Conservation (phyloP, 2,797 vertebrate species). For the Nasua narica region DNA sequence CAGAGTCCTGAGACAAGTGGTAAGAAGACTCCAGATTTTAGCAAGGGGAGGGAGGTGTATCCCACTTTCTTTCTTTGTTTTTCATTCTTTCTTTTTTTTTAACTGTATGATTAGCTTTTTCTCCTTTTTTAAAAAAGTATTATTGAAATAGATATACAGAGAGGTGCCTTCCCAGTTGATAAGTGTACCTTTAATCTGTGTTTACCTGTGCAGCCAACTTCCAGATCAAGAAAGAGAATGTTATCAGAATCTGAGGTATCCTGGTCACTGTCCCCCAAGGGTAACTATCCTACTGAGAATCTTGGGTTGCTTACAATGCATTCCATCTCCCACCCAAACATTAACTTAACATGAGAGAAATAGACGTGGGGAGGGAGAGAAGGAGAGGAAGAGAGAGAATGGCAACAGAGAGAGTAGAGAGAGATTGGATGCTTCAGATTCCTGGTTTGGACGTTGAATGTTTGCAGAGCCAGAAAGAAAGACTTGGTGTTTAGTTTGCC, state of each 20-base stretch:
- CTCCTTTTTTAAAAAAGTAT: background rate
- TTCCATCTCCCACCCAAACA: background rate
- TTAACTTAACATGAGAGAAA: background rate
- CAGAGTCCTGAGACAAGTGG: background rate
- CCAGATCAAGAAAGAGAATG: background rate
- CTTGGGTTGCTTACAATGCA: background rate
- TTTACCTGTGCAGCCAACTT: background rate
- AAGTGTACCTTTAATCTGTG: background rate
- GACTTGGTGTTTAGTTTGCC: background rate
- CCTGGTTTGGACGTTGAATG: background rate
- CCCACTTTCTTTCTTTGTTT: background rate
- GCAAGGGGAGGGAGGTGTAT: background rate
- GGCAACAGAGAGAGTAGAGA: background rate
- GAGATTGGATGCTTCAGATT: background rate
- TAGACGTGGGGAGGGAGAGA: background rate
- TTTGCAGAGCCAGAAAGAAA: conserved; percentile 10
- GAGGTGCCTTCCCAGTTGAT: background rate
- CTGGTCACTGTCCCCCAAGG: background rate
- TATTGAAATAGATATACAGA: background rate
- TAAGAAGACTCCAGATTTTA: background rate
- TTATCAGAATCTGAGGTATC: background rate
- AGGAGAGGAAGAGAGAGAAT: background rate
- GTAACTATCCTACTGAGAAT: background rate
- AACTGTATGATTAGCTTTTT: background rate
- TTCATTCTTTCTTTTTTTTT: background rate